Evolutionary conservation across 2,797 vertebrate species (phyloP).

Genomic region (Oceanodroma leucorhoa): DNA sequence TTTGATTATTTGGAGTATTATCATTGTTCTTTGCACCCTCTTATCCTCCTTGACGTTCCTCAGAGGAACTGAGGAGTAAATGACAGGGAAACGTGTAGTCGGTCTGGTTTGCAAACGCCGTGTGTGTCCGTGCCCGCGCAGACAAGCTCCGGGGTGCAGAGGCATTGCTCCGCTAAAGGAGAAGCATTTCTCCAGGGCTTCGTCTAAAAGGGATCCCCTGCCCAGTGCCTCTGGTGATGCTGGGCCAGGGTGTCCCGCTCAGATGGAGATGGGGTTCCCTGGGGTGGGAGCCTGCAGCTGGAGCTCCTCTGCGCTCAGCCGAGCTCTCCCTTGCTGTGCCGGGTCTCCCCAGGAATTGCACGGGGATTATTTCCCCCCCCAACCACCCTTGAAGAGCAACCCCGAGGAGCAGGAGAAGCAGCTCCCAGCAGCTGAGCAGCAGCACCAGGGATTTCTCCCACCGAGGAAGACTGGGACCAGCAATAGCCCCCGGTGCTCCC

Average conservation of each 20-base stretch:
- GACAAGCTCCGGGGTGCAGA: neutral
- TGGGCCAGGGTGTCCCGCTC: neutral
- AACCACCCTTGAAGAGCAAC: too few species aligned
- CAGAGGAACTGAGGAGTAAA: neutral
- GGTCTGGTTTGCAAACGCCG: accelerated
- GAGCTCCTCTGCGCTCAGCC: accelerated
- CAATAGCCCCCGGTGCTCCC: neutral
- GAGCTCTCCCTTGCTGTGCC: neutral
- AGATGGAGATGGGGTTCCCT: neutral
- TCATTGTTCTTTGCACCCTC: neutral
- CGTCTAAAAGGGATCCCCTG: neutral
- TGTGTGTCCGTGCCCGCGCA: accelerated
- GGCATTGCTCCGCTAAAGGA: accelerated
- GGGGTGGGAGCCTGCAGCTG: neutral
- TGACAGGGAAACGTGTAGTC: neutral
- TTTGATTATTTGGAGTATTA: neutral
- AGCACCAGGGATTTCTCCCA: neutral
- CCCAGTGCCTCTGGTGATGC: accelerated
- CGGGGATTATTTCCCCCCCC: neutral
- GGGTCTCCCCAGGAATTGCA: too few species aligned
- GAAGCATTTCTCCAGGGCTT: neutral
- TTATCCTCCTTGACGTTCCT: neutral
- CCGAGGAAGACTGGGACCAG: neutral
- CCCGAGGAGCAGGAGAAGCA: neutral
- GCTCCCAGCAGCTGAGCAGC: accelerated